phyloP scores from a whole-genome alignment of 2,888 invertebrate species.

The Dryomyza anilis region DNA sequence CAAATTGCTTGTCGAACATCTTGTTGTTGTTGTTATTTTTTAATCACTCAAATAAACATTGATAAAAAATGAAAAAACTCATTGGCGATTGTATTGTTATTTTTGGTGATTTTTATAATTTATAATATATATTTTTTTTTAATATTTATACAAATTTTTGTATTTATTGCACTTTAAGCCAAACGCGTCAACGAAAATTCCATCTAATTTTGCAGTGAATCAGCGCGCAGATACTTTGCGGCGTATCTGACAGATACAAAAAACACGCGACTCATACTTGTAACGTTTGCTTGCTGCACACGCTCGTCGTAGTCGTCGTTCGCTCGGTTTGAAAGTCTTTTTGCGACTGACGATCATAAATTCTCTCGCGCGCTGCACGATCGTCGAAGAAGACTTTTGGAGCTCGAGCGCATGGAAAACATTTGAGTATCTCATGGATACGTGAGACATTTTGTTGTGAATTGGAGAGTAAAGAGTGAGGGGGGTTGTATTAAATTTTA shows the following conservation, averaged over 20 bases:
- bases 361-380: not conserved
- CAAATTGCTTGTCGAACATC: not conserved
- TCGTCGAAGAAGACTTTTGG: constrained; percentile 13
- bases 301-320: constrained; percentile 31
- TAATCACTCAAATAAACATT: no score
- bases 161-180: no score
- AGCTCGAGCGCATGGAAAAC: not conserved
- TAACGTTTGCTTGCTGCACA: not conserved
- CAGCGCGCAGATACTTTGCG: constrained; percentile 5
- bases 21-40: not conserved
- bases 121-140: constrained; percentile 6
- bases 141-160: not conserved
- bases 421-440: not conserved
- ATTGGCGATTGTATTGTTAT: not conserved
- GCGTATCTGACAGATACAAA: not conserved
- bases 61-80: no score
- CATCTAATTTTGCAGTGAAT: constrained; percentile 30
- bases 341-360: constrained; percentile 38
- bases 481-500: no score
- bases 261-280: not conserved
- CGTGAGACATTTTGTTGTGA: not conserved
- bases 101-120: not conserved
- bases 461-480: not conserved
- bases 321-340: constrained; percentile 41
- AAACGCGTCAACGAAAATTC: constrained; percentile 15